Evolutionary conservation across 2,888 invertebrate species (phyloP), one percentile per base, ranked within the genome.

Genomic region (Leptinotarsa tumamoca): DNA sequence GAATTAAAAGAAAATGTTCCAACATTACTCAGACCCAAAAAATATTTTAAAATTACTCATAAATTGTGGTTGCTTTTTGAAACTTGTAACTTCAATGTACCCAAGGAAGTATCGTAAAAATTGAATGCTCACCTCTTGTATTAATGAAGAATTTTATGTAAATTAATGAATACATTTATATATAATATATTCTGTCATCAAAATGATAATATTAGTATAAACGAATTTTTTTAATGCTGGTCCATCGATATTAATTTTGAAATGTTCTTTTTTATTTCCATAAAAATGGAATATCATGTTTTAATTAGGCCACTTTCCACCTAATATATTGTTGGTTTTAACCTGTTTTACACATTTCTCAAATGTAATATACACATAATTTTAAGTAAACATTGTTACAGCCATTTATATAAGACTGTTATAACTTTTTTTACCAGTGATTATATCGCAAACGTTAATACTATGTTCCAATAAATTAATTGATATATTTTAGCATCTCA

Each of bases 341-440:
- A 73, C 15, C 68, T 71, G 56, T 71, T 56, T 69, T 69, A 67
- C 52, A 56, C 23, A 49, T 23, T 15, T 71, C 68, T 58, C 21
- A 43, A 71, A 61, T 75, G 71, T 75, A 71, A 33, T 71, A 71
- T 75, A 75, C 58, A 66, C 63, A 13, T 78, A 75, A 73, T 72
- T 72, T 56, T 72, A 77, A 77, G 72, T 68, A 54, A 73, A 72
- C 70, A 71, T 71, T 74, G 74, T 74, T 77, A 72, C 68, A 68
- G 69, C 77, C 75, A 78, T 66, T 71, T 54, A 69, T 73, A 78
- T 73, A 78, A 75, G 78, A 78, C 78, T 78, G 75, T 75, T 78
- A 67, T 73, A 68, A 73, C 67, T 70, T 68, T 75, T 74, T 71
- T 75, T 75, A 71, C 56, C 63, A 66, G 52, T 78, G 68, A 70